Conservation (phyloP, 1,140 invertebrate genomes). For the Drosophila nikananu region DNA sequence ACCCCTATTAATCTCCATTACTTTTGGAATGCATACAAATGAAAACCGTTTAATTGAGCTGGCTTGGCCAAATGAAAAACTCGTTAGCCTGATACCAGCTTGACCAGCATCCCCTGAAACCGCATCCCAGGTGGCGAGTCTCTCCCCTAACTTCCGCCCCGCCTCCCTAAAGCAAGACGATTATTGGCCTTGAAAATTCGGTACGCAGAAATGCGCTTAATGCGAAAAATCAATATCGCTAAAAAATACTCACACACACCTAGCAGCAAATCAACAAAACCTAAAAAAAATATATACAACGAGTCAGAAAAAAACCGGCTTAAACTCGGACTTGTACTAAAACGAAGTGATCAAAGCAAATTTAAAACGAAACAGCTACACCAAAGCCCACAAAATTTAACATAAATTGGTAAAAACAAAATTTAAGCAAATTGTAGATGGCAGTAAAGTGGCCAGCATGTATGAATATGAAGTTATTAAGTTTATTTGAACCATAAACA, state of each 20-base stretch:
- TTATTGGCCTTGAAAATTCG: constrained; percentile 79
- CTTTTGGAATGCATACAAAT: not conserved
- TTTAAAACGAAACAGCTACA: constrained; percentile 57
- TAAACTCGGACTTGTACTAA: constrained; percentile 56
- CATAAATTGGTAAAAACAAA: constrained; percentile 27
- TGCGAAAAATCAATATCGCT: constrained; percentile 80
- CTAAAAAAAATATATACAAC: constrained; percentile 28
- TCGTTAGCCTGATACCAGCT: constrained; percentile 58
- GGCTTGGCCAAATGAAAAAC: constrained; percentile 53
- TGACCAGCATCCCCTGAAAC: constrained; percentile 32
- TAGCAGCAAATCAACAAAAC: constrained; percentile 47
- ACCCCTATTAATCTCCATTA: not conserved
- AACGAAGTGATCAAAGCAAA: constrained; percentile 48
- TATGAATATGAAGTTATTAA: constrained; percentile 14
- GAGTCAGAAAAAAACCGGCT: constrained; percentile 51
- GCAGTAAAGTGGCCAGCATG: constrained; percentile 3
- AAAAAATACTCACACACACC: constrained; percentile 47
- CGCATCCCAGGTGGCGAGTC: not conserved
- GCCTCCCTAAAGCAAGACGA: constrained; percentile 21
- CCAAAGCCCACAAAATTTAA: constrained; percentile 53
- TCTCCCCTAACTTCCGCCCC: constrained; percentile 28
- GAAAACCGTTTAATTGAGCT: constrained; percentile 65
- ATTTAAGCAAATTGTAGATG: constrained; percentile 18
- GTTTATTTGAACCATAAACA: constrained; percentile 5
- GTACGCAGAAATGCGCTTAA: constrained; percentile 82